Evolutionary conservation across 1,140 invertebrate genomes (phyloP), one percentile per base, ranked within the genome.

Genomic region (Trichogramma pretiosum): DNA sequence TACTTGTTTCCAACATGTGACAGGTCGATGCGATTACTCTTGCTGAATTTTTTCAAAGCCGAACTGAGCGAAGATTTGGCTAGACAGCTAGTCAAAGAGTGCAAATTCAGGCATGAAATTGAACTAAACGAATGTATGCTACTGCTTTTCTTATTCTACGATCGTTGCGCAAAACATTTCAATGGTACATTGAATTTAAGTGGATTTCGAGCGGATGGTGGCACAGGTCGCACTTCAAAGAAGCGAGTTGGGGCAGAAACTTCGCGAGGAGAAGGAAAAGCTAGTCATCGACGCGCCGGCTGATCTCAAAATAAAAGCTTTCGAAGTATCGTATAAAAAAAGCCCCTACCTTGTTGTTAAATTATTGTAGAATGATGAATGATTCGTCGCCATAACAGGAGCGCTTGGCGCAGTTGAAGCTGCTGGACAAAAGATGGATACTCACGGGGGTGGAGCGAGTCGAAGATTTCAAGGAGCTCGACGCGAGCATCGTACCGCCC

Each of bases 401-500:
- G n/a, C n/a, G n/a, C n/a, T n/a, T n/a, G n/a, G n/a, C n/a, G n/a
- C n/a, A n/a, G n/a, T n/a, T n/a, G n/a, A n/a, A n/a, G n/a, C n/a
- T n/a, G n/a, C n/a, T n/a, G n/a, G n/a, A n/a, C n/a, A n/a, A n/a
- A n/a, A n/a, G n/a, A n/a, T 83, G 78, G 78, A 67, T 82, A 17
- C 56, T 83, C 22, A 77, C 72, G 10, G 74, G 72, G 5, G 77
- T 78, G 0, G 66, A 62, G 9, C 71, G 60, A 3, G 69, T 73
- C 0, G 57, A 64, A 1, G 79, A 83, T 52, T 78, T 82, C 42
- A 73, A 77, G 54, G 54, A 73, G 10, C 54, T 83, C 3, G 79
- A 83, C 58, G 65, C 61, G 19, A 68, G 74, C 52, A 56, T 74
- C 9, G 80, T 77, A 14, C 79, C 78, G 8, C 80, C 81, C 1